Percentiles rank a stretch among this genome's conserved stretches.
Evolutionary conservation across 1,140 invertebrate species (phyloP).

Genomic region (Papilio dardanus): DNA sequence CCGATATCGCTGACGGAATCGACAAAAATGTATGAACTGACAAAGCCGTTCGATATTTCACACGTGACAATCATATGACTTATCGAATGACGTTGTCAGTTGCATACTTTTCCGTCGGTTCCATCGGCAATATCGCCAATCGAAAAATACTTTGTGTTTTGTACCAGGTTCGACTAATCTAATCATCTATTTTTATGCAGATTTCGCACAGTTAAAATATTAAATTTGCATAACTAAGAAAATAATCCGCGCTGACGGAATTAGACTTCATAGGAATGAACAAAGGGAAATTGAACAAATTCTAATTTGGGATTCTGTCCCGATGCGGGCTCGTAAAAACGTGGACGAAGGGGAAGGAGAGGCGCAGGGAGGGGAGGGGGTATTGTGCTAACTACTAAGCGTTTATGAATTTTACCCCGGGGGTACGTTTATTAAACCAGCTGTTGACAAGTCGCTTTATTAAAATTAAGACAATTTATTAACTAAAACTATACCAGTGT

Average conservation of each 20-base stretch:
- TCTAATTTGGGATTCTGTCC: conserved; percentile 64
- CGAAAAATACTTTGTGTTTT: too few relatives aligned
- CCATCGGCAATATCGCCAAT: too few relatives aligned
- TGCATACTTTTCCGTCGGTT: too few relatives aligned
- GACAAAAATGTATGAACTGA: too few relatives aligned
- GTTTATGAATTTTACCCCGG: conserved; percentile 61
- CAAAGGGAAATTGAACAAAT: conserved; percentile 57
- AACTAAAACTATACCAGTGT: not conserved
- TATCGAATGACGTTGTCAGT: too few relatives aligned
- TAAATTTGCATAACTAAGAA: conserved; percentile 1
- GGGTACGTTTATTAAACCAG: conserved; percentile 54
- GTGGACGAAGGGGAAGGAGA: conserved; percentile 45
- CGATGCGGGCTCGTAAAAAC: conserved; percentile 54
- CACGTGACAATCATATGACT: too few relatives aligned
- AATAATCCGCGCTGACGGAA: conserved; percentile 3
- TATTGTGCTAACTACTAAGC: conserved; percentile 51
- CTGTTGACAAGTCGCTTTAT: conserved; percentile 55
- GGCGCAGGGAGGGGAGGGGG: conserved; percentile 2
- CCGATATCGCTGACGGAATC: too few relatives aligned
- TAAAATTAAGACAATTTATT: conserved; percentile 47
- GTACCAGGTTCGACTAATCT: too few relatives aligned
- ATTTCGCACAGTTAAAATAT: not conserved
- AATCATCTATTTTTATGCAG: not conserved
- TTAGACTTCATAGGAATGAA: conserved; percentile 44
- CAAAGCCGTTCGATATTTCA: too few relatives aligned